These are phyloP conservation scores for Myopa tessellatipennis DNA, from an alignment of 2,888 invertebrate species.

Conservation along the genomic window DNA sequence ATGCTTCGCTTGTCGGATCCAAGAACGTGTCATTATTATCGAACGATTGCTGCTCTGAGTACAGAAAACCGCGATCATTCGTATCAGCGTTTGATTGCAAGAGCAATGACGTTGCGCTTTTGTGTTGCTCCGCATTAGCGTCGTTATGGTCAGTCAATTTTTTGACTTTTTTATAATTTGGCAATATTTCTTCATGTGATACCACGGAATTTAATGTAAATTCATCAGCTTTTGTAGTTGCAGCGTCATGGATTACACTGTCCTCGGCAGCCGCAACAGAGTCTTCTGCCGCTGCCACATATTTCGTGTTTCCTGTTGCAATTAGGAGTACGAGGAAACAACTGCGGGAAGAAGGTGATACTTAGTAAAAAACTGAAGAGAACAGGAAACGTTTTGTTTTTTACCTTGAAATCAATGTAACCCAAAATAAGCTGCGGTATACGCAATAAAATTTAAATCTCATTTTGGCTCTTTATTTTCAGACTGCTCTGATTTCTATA, in stretches of 20 bases:
- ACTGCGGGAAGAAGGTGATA: constrained; percentile 43
- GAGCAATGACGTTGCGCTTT: neutral
- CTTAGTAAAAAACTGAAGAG: neutral
- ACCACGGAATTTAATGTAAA: constrained; percentile 23
- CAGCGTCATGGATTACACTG: constrained; percentile 12
- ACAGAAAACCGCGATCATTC: neutral
- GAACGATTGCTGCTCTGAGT: neutral
- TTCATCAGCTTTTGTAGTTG: constrained; percentile 26
- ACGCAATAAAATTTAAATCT: constrained; percentile 46
- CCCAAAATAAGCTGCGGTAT: constrained; percentile 46
- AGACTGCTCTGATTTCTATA: neutral
- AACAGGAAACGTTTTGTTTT: neutral
- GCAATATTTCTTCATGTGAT: constrained; percentile 44
- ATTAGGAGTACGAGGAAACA: constrained; percentile 49
- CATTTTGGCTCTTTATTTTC: constrained; percentile 43
- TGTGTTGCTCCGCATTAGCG: neutral
- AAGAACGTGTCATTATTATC: neutral
- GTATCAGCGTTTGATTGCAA: neutral
- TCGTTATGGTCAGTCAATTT: constrained; percentile 36
- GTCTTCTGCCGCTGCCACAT: constrained; percentile 42
- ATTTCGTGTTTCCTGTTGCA: constrained; percentile 49
- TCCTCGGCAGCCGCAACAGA: constrained; percentile 28
- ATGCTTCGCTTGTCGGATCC: neutral
- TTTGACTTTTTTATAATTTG: constrained; percentile 51
- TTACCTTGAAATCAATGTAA: constrained; percentile 51